These are phyloP conservation scores for Cyclopterus lumpus DNA, from an alignment of 2,797 vertebrate species.

Conservation along the genomic window DNA sequence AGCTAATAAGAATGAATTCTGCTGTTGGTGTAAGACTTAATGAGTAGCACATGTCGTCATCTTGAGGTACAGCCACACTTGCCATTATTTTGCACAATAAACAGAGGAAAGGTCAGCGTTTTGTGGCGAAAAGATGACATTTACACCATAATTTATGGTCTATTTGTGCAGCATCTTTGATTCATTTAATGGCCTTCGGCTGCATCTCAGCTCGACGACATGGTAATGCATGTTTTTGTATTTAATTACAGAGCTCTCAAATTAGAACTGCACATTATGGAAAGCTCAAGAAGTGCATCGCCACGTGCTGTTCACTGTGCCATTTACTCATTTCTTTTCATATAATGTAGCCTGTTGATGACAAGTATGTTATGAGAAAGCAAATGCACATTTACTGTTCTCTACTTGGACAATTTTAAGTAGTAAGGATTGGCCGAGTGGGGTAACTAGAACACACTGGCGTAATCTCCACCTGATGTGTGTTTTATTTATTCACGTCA, in stretches of 20 bases:
- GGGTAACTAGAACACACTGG: neutral
- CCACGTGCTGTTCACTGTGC: neutral
- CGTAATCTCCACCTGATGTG: neutral
- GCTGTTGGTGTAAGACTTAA: conserved; percentile 27
- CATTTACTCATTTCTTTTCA: neutral
- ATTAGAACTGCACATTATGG: neutral
- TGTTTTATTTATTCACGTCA: neutral
- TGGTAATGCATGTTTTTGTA: conserved; percentile 7
- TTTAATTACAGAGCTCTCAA: neutral
- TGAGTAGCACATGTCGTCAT: conserved; percentile 15
- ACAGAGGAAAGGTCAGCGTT: conserved; percentile 17
- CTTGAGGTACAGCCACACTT: conserved; percentile 35
- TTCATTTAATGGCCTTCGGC: conserved; percentile 16
- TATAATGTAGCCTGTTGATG: neutral
- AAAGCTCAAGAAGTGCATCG: neutral
- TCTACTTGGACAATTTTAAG: neutral
- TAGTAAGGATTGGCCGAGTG: neutral
- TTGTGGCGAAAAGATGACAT: neutral
- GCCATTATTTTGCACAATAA: conserved; percentile 1
- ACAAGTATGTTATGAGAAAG: neutral
- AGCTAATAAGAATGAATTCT: conserved; percentile 48
- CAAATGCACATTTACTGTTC: neutral
- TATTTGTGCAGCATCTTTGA: conserved; percentile 26
- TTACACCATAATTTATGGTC: neutral
- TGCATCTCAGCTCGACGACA: neutral